phyloP scores from a whole-genome alignment of 2,113 vertebrate genomes.

The Cryptoleucopteryx plumbea region DNA sequence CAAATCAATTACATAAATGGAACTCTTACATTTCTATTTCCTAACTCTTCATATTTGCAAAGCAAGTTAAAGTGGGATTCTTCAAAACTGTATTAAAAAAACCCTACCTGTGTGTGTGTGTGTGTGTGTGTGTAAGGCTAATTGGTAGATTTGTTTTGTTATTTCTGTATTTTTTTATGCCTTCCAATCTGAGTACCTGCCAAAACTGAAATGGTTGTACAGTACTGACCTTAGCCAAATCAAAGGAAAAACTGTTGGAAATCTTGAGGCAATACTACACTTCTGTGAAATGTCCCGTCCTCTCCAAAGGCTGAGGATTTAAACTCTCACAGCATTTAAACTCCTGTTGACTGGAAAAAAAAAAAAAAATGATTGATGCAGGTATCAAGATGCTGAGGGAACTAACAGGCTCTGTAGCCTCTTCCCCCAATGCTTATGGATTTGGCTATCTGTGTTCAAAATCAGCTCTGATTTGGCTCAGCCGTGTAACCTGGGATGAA shows the following conservation, averaged over 20 bases:
- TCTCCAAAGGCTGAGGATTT: neutral
- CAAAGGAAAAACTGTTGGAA: neutral
- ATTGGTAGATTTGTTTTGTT: neutral
- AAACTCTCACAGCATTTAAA: neutral
- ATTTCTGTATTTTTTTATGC: neutral
- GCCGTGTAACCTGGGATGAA: neutral
- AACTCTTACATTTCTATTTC: neutral
- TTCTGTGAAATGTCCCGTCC: neutral
- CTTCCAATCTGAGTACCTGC: neutral
- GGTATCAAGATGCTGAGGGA: neutral
- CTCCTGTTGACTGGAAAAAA: neutral
- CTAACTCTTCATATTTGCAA: neutral
- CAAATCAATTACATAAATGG: neutral
- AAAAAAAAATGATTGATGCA: neutral
- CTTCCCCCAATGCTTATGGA: accelerated
- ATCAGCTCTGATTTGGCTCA: neutral
- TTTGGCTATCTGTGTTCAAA: neutral
- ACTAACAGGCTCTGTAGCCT: neutral
- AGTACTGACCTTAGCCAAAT: neutral
- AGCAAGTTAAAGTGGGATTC: neutral
- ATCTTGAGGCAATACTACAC: neutral
- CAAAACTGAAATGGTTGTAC: neutral
- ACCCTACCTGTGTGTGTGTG: accelerated
- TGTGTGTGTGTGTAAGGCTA: accelerated
- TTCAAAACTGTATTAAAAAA: neutral